phyloP scores from a whole-genome alignment of 2,888 invertebrate genomes.

The Trachelus tabidus region DNA sequence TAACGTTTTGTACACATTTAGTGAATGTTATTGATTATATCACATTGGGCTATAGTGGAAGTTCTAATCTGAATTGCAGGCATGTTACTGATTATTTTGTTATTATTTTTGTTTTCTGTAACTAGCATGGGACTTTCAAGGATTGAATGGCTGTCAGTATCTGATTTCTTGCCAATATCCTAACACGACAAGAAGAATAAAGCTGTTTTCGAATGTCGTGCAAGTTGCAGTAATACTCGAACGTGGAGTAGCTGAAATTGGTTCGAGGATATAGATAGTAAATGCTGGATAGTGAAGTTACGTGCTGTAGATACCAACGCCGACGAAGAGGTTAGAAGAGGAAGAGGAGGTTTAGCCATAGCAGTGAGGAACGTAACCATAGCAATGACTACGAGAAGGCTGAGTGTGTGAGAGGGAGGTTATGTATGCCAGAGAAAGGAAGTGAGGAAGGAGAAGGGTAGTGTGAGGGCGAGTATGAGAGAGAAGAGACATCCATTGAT shows the following conservation, averaged over 20 bases:
- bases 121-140: not conserved
- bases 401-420: constrained; percentile 18
- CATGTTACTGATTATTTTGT: no score
- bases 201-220: not conserved
- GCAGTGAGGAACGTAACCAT: constrained; percentile 49
- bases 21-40: no score
- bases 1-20: not conserved
- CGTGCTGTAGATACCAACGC: not conserved
- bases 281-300: not conserved
- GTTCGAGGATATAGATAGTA: not conserved
- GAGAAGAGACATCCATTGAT: constrained; percentile 57
- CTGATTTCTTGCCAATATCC: no score
- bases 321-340: constrained; percentile 19
- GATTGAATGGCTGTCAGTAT: no score
- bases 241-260: not conserved
- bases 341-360: constrained; percentile 19
- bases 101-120: not conserved
- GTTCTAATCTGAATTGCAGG: no score
- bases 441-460: constrained; percentile 18
- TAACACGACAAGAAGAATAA: not conserved
- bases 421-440: constrained; percentile 8
- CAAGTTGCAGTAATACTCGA: not conserved
- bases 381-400: constrained; percentile 55
- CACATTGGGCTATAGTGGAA: no score
- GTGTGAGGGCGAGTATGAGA: constrained; percentile 22